Evolutionary conservation across 2,888 invertebrate genomes (phyloP), one percentile per base, ranked within the genome.

Genomic region (Drosophila siamana): DNA sequence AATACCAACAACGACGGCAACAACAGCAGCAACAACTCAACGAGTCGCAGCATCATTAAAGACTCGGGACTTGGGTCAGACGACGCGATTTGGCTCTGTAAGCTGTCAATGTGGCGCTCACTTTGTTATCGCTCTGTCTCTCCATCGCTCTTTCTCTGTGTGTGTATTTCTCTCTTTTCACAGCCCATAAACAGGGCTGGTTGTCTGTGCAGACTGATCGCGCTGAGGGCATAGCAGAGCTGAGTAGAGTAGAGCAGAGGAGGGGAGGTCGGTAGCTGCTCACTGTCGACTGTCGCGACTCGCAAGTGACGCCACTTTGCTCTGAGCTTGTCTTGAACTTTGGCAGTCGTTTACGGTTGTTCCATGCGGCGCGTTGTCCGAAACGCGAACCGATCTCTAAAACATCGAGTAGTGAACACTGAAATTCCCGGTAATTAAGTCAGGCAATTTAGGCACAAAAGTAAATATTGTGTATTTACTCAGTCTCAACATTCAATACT

Each of bases 301-400:
- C 4, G 2, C 30, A 0, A 52, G 30, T 67, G 69, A 63, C 67
- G 66, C 66, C 60, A 69, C 74, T 50, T 52, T 59, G 72, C 77
- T 73, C 63, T 28, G 60, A 78, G 78, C 82, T 80, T 74, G 82
- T 66, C 80, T 72, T 85, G 85, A 85, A 87, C 84, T 80, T 85
- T 82, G 87, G 74, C 87, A 85, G 87, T 83, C 84, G 82, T 70
- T 73, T 78, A 69, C 80, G 76, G 82, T 78, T 76, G 73, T 70
- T 86, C 69, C 73, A 70, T 70, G 86, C 86, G 86, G 67, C 84
- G 79, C 79, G 82, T 76, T 62, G 61, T 38, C 30, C 19, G 5
- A 59, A 46, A 46, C 65, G 73, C 69, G 65, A 60, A 47, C 44
- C 69, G 74, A 66, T 65, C 72, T 51, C 44, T 33, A 22, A 4